Conservation (phyloP, 2,797 vertebrate species). For the Helostoma temminkii region DNA sequence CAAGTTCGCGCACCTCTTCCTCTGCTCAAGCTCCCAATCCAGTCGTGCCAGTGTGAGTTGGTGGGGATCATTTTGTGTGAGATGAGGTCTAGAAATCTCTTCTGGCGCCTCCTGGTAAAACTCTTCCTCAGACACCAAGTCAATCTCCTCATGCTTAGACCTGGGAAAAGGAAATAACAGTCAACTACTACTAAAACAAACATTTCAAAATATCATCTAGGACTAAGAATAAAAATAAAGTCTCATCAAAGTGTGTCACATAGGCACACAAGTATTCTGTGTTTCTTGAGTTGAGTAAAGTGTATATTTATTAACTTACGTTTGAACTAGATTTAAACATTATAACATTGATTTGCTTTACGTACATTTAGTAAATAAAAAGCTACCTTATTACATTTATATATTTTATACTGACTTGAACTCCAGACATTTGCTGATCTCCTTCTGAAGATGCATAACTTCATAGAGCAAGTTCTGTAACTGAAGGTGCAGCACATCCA, state of each 20-base stretch:
- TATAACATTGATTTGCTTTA: not conserved
- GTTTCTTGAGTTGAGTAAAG: no score
- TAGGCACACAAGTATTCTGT: no score
- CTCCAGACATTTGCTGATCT: slow-evolving; percentile 98
- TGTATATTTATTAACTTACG: no score
- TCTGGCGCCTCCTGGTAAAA: slow-evolving; percentile 92
- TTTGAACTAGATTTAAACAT: no score
- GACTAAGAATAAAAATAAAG: not conserved
- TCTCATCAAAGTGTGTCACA: no score
- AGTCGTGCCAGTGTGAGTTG: slow-evolving; percentile 95
- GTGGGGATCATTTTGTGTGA: slow-evolving; percentile 91
- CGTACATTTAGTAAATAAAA: not conserved
- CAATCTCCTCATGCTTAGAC: slow-evolving; percentile 98
- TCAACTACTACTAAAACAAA: not conserved
- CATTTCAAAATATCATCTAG: not conserved
- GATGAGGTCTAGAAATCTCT: slow-evolving; percentile 90
- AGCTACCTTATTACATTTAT: not conserved
- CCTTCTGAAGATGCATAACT: slow-evolving; percentile 99
- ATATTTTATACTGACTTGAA: slow-evolving; percentile 91
- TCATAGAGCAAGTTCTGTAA: slow-evolving; percentile 98
- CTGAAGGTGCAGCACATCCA: slow-evolving; percentile 96
- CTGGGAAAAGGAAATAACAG: slow-evolving; percentile 72
- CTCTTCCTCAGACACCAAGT: slow-evolving; percentile 93
- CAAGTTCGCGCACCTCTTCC: slow-evolving; percentile 88
- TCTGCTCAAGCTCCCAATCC: slow-evolving; percentile 98